Conservation (phyloP, 1,140 invertebrate species). For the Brachionus rotundiformis region DNA sequence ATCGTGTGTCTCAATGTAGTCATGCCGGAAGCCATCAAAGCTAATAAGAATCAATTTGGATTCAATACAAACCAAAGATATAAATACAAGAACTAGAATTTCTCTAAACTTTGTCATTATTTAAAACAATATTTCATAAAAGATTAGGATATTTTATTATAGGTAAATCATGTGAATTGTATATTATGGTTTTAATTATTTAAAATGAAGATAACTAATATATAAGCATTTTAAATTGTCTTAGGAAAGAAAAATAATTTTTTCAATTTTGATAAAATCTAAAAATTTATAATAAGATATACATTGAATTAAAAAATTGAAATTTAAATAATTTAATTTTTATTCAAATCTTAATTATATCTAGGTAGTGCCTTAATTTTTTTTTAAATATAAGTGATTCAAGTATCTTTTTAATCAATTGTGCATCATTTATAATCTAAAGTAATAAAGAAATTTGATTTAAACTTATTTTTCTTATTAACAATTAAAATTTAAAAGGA, state of each 20-base stretch:
- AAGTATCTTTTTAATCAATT: too few species aligned
- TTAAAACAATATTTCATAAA: not conserved
- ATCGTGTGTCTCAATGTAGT: conserved; percentile 58
- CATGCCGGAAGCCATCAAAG: conserved; percentile 64
- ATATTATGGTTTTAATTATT: not conserved
- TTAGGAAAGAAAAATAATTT: not conserved
- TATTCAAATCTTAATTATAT: too few species aligned
- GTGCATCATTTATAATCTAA: too few species aligned
- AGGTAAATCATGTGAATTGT: conserved; percentile 2
- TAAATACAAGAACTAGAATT: not conserved
- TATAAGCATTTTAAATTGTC: not conserved
- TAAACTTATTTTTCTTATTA: too few species aligned
- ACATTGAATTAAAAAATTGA: not conserved
- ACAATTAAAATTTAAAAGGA: too few species aligned
- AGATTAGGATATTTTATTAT: not conserved
- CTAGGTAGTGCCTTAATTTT: too few species aligned
- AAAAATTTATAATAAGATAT: too few species aligned
- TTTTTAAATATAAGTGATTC: too few species aligned
- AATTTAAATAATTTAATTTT: too few species aligned
- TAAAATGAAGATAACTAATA: not conserved
- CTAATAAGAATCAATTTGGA: conserved; percentile 59
- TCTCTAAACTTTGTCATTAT: not conserved
- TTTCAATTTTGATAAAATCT: not conserved
- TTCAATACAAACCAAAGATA: not conserved
- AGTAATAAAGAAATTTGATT: too few species aligned